phyloP scores from a whole-genome alignment of 2,888 invertebrate genomes.

The Cistogaster globosa region DNA sequence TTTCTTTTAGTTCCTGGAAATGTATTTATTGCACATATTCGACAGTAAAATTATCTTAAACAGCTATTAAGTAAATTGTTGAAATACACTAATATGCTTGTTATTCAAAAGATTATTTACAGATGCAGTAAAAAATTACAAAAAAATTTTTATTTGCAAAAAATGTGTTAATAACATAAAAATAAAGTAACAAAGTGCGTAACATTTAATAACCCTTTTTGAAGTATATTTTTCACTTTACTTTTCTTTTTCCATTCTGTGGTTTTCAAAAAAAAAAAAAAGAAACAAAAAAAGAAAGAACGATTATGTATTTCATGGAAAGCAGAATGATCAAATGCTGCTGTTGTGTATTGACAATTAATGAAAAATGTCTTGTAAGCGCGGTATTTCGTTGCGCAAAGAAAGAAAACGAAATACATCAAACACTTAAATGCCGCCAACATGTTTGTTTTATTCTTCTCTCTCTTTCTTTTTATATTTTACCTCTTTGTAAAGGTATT shows the following conservation, averaged over 20 bases:
- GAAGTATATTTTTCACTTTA: background rate
- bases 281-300: too few relatives aligned
- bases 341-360: constrained; percentile 60
- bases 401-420: constrained; percentile 42
- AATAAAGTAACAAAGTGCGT: constrained; percentile 65
- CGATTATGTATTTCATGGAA: constrained; percentile 32
- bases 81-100: constrained; percentile 35
- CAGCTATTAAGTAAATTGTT: constrained; percentile 66
- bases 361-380: constrained; percentile 53
- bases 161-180: constrained; percentile 63
- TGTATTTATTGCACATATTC: constrained; percentile 9
- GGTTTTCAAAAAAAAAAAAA: background rate
- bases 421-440: constrained; percentile 58
- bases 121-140: background rate
- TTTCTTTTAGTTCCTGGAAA: constrained; percentile 35
- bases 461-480: constrained; percentile 8
- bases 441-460: background rate
- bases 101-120: constrained; percentile 24
- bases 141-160: background rate
- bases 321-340: constrained; percentile 25
- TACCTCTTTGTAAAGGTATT: constrained; percentile 40
- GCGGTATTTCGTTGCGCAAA: constrained; percentile 43
- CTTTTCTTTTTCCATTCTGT: constrained; percentile 3
- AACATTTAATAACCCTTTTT: constrained; percentile 67
- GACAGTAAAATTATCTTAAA: constrained; percentile 58